Percentiles rank a stretch among this genome's conserved stretches.
These are phyloP conservation scores for Bambusicola thoracicus DNA, from an alignment of 2,113 vertebrate species.

Conservation along the genomic window DNA sequence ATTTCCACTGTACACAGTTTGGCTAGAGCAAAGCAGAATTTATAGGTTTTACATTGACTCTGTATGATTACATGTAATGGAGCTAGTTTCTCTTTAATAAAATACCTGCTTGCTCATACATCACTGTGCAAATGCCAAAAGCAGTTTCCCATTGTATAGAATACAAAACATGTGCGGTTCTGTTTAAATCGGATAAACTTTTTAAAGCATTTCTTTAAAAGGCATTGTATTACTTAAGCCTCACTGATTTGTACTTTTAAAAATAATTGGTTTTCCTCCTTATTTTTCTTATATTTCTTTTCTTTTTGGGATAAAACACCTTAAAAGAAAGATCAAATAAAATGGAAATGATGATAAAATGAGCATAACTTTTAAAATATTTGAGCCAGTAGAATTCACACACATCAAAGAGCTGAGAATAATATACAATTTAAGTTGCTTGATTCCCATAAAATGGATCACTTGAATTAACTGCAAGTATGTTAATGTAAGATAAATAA, in stretches of 20 bases:
- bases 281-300: background rate
- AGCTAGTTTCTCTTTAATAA: conserved; percentile 4
- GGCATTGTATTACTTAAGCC: background rate
- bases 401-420: background rate
- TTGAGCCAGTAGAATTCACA: background rate
- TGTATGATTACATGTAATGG: background rate
- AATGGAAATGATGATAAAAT: background rate
- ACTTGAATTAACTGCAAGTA: background rate
- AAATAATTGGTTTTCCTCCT: background rate
- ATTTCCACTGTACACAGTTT: background rate
- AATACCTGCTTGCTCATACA: background rate
- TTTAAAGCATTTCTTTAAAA: background rate
- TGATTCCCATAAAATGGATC: background rate
- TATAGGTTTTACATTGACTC: background rate
- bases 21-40: background rate
- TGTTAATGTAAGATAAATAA: background rate
- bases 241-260: background rate
- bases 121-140: conserved; percentile 1
- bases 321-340: background rate
- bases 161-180: background rate
- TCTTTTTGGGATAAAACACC: background rate
- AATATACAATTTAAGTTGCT: background rate
- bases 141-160: background rate
- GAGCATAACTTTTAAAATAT: background rate
- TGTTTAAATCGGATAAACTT: background rate